Conservation (phyloP, 2,113 vertebrate species). For the Chloebia gouldiae region DNA sequence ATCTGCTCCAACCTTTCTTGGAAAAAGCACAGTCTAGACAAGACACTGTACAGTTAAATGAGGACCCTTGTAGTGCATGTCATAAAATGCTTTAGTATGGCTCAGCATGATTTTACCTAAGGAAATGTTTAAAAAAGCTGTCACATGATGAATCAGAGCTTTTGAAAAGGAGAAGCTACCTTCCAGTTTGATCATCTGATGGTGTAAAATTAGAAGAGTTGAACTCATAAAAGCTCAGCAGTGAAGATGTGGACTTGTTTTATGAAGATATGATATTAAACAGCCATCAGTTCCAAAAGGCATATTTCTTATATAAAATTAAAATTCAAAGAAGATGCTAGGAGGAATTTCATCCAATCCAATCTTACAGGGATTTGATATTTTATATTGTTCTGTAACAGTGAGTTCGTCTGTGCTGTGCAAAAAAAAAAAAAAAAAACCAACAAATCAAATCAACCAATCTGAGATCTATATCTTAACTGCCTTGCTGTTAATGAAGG, state of each 20-base stretch:
- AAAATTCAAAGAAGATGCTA: background rate
- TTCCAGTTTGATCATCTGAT: background rate
- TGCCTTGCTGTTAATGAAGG: background rate
- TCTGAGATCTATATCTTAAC: background rate
- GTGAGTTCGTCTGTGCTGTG: background rate
- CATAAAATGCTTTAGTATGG: background rate
- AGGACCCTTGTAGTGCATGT: background rate
- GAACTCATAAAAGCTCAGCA: background rate
- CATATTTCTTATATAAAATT: background rate
- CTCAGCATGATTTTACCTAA: background rate
- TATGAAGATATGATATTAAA: background rate
- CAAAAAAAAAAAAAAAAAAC: background rate
- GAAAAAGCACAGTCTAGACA: background rate
- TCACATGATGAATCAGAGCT: background rate
- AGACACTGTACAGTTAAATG: background rate
- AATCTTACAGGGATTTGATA: background rate
- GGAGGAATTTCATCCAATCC: background rate
- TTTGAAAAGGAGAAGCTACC: background rate
- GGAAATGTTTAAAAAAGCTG: background rate
- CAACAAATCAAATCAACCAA: background rate
- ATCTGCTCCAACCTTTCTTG: background rate
- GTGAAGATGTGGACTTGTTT: background rate
- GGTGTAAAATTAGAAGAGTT: background rate
- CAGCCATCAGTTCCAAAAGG: background rate
- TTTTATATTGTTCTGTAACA: background rate